Evolutionary conservation across 2,113 vertebrate species (phyloP).

Genomic region (Pantherophis guttatus): DNA sequence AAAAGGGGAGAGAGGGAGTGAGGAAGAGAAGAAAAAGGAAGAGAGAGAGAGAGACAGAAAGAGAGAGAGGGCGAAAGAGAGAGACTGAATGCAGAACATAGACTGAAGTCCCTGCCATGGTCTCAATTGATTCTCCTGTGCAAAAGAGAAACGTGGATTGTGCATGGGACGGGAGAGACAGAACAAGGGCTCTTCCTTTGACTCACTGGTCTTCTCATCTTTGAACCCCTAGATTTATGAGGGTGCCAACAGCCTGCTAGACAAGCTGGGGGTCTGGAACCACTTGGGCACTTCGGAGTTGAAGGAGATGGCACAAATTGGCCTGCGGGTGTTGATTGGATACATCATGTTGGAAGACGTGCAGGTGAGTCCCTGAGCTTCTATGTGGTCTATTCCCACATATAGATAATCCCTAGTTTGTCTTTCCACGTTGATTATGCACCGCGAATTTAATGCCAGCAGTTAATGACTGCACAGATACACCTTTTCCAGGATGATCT

Average conservation of each 20-base stretch:
- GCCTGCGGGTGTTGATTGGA: slow-evolving; percentile 86
- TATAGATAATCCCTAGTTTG: not conserved
- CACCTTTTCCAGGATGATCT: not conserved
- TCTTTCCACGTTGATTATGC: not conserved
- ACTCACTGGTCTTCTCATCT: not conserved
- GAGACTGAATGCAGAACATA: not conserved
- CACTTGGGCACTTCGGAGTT: slow-evolving; percentile 78
- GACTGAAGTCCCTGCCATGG: not conserved
- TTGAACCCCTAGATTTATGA: slow-evolving; percentile 83
- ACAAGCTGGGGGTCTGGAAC: slow-evolving; percentile 88
- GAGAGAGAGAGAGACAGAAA: too few relatives aligned
- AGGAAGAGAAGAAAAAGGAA: too few relatives aligned
- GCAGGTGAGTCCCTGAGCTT: slow-evolving; percentile 70
- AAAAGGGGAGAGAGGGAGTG: too few relatives aligned
- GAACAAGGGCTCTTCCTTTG: not conserved
- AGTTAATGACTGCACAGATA: not conserved
- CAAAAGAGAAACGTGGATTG: not conserved
- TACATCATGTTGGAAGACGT: slow-evolving; percentile 88
- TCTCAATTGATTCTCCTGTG: not conserved
- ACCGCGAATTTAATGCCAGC: not conserved
- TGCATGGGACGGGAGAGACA: not conserved
- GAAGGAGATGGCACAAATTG: slow-evolving; percentile 93
- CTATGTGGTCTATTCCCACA: fast-evolving
- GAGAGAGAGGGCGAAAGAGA: too few relatives aligned
- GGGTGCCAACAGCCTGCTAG: slow-evolving; percentile 89